phyloP scores from a whole-genome alignment of 2,888 invertebrate genomes.

The Hetaerina titia region DNA sequence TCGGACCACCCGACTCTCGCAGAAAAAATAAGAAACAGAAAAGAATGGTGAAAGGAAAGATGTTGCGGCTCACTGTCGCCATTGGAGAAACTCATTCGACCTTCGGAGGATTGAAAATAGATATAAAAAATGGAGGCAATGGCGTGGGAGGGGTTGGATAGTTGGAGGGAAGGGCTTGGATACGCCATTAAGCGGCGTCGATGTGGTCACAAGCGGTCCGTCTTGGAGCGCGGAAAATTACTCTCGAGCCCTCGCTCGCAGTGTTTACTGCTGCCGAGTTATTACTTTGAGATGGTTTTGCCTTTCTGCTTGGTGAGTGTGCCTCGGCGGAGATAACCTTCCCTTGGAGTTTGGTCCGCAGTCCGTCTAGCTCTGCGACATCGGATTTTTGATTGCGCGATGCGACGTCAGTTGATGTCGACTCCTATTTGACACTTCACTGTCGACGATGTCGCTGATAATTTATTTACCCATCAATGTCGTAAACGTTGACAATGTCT shows the following conservation, averaged over 20 bases:
- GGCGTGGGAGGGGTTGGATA: not conserved
- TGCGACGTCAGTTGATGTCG: too few relatives aligned
- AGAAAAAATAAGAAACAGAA: not conserved
- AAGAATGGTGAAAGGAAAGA: not conserved
- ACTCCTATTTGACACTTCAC: too few relatives aligned
- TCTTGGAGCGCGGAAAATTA: not conserved
- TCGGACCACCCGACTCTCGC: not conserved
- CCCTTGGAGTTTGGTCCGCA: too few relatives aligned
- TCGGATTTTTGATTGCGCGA: too few relatives aligned
- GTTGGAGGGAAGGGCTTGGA: not conserved
- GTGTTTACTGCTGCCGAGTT: not conserved
- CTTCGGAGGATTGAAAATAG: not conserved
- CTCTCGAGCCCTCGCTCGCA: not conserved
- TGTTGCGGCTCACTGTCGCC: not conserved
- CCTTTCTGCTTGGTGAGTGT: too few relatives aligned
- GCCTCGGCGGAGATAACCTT: too few relatives aligned
- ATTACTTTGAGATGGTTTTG: too few relatives aligned
- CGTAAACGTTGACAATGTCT: too few relatives aligned
- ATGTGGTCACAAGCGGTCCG: not conserved
- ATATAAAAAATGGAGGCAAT: not conserved
- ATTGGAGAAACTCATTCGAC: not conserved
- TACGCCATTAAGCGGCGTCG: not conserved
- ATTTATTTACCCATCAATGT: too few relatives aligned
- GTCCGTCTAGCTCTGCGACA: too few relatives aligned
- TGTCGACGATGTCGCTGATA: too few relatives aligned